Conservation (phyloP, 2,888 invertebrate species). For the Heliconius sara region DNA sequence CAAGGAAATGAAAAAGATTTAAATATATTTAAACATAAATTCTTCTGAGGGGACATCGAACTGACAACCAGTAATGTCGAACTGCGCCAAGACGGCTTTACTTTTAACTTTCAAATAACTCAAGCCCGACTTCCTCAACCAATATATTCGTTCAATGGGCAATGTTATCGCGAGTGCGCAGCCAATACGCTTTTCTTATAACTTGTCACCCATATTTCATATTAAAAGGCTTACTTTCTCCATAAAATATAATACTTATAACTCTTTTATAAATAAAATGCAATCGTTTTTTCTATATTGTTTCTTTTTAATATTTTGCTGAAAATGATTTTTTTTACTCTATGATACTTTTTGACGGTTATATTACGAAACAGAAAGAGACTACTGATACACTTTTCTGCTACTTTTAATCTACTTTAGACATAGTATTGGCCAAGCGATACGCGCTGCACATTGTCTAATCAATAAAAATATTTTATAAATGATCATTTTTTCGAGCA, state of each 20-base stretch:
- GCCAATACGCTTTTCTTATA: constrained; percentile 22
- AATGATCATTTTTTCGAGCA: no score
- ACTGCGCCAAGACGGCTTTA: neutral
- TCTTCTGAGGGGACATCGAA: no score
- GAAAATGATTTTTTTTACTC: neutral
- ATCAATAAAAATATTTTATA: no score
- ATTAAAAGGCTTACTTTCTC: constrained; percentile 2
- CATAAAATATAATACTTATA: neutral
- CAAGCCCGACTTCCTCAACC: constrained; percentile 29
- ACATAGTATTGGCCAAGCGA: neutral
- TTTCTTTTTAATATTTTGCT: neutral
- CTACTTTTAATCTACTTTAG: neutral
- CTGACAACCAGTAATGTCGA: neutral
- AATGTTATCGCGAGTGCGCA: constrained; percentile 36
- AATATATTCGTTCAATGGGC: constrained; percentile 35
- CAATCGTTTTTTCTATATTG: neutral
- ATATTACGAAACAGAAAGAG: neutral
- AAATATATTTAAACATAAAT: no score
- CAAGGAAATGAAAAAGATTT: no score
- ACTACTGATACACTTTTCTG: neutral
- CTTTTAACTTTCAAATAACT: constrained; percentile 21
- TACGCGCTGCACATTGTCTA: neutral
- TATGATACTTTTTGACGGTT: neutral
- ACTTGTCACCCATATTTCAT: constrained; percentile 5
- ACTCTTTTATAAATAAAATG: constrained; percentile 8